phyloP scores from a whole-genome alignment of 2,888 invertebrate genomes.

The Eupithecia subfuscata region DNA sequence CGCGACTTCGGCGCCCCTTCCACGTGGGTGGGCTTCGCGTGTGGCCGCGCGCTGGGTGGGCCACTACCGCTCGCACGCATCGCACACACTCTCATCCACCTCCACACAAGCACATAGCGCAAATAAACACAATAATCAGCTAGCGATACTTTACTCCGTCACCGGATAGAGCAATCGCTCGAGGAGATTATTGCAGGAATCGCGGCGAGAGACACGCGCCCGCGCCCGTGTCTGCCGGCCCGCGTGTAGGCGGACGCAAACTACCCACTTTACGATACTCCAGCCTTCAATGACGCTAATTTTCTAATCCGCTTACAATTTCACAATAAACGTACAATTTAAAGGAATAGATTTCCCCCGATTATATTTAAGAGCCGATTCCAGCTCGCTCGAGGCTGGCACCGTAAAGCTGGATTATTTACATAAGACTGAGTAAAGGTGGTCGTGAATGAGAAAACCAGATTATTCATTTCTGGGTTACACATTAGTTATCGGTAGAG shows the following conservation, averaged over 20 bases:
- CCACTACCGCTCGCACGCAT: conserved; percentile 73
- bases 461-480: conserved; percentile 18
- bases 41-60: conserved; percentile 83
- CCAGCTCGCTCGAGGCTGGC: conserved; percentile 43
- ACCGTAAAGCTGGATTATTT: conserved; percentile 40
- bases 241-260: conserved; percentile 52
- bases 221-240: conserved; percentile 24
- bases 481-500: conserved; percentile 2
- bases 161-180: conserved; percentile 81
- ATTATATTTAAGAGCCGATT: conserved; percentile 31
- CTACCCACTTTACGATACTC: conserved; percentile 55
- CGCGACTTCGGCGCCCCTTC: conserved; percentile 73
- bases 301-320: conserved; percentile 65
- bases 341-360: conserved; percentile 44
- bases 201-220: conserved; percentile 74
- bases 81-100: conserved; percentile 70
- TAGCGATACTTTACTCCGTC: conserved; percentile 82
- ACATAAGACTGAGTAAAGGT: conserved; percentile 24
- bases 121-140: conserved; percentile 83
- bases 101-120: conserved; percentile 71
- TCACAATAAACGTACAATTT: conserved; percentile 51
- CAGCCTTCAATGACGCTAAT: conserved; percentile 57
- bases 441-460: conserved; percentile 26
- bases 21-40: conserved; percentile 82
- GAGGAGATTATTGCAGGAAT: conserved; percentile 72